Base-by-base conservation (phyloP, 2,797 vertebrate genomes). In the Enteromius treurensis region DNA sequence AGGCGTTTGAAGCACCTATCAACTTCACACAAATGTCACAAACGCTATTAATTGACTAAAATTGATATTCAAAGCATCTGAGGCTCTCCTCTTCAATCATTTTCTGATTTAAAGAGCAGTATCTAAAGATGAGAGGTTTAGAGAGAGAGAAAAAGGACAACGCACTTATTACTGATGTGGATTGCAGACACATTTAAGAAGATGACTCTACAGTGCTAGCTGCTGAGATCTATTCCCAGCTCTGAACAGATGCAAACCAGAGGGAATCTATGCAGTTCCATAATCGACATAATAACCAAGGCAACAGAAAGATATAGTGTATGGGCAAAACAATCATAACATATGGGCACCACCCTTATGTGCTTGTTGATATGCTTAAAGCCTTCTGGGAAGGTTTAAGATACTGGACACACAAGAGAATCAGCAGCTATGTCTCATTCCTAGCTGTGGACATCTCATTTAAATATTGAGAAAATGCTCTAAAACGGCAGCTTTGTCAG, bases 11-110 rank as follows among this genome's bases (percentile, higher is more conserved):
- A 83, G 85, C 77, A 85, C 87, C 89, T 67, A 87, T 89, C 85
- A 89, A 83, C 87, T 87, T 89, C 87, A 88, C 83, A 89, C 85
- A 92, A 92, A 93, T 92, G 90, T 89, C 91, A 91, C 87, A 84
- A 89, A 89, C 62, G 82, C 88, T 85, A 90, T 92, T 91, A 87
- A 92, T 93, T 88, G 88, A 86, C 81, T 86, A 64, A 84, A 91
- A 91, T 82, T 86, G 88, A 91, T 90, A 89, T 91, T 87, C 80
- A 86, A 91, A 92, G 86, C 82, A 82, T 47, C 83, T n/a, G 58
- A 62, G 86, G 88, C 85, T 89, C 85, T 85, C 85, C 83, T 87
- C 87, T 89, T 89, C 83, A 87, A 90, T 93, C 62, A 86, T 75
- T 79, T 86, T 90, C 77, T 90, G 88, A 91, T 91, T 89, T 90